Base-by-base conservation (phyloP, 2,113 vertebrate genomes). In the Hirundichthys speculiger region DNA sequence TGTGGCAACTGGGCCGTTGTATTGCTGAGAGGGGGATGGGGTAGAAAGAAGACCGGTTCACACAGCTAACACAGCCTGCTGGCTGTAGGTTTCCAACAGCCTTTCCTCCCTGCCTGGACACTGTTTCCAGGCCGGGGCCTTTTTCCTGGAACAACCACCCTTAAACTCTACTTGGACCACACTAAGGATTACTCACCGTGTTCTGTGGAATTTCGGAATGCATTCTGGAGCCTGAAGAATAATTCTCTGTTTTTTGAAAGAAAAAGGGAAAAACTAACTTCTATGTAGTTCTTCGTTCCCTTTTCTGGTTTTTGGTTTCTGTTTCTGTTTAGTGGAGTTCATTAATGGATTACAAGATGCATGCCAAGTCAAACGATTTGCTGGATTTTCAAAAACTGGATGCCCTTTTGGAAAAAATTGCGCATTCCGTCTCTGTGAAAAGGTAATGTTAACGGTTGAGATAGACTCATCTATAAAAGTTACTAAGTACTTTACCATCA, bases 361-460 rank as follows among this genome's bases (percentile, higher is more conserved):
- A 93, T 80, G 90, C 92, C 82, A 93, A 93, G 77, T 92, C 92
- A 70, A 93, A 92, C 30, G 87, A 93, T 92, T 89, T 93, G 81
- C 86, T 92, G 92, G 92, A 93, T 92, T 93, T 93, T 84, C 92
- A 93, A 80, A 93, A 91, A 87, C 81, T 93, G 92, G 92, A 93
- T 74, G 91, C 92, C 67, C 92, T 93, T 53, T 84, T 93, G 89
- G 92, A 93, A 91, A 93, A 93, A 90, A 93, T 93, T 82, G 91
- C 92, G 55, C 92, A 92, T 86, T 92, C 92, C 16, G 90, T 92
- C 78, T 91, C 92, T 65, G 86, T 93, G 64, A 93, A 92, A 90
- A 93, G 92, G 92, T 93, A 93, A 92, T 49, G 42, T 79, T 87
- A 54, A 72, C 38, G 42, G 5, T 16, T 41, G 18, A 40, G 16